A percentile compares a stretch with the other conserved stretches of the same genome.
Conservation (phyloP, 2,113 vertebrate genomes). For the Myotis yumanensis region DNA sequence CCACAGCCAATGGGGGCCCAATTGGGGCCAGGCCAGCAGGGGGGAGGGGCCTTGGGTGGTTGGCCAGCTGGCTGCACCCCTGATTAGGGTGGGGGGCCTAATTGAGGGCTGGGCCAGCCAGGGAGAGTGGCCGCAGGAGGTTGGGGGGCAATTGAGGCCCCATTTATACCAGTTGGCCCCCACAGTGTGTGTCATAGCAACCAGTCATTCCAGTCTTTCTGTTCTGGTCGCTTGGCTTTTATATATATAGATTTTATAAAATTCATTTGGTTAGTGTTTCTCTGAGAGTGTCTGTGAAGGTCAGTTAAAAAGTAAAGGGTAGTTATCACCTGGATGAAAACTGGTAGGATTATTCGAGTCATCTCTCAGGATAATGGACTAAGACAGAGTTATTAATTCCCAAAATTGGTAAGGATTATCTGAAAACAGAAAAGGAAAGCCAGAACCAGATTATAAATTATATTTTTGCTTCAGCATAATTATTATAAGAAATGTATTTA, state of each 20-base stretch:
- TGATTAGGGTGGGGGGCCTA: too few species aligned
- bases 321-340: not conserved
- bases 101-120: too few species aligned
- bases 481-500: not conserved
- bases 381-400: not conserved
- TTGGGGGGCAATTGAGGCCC: too few species aligned
- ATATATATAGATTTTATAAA: not conserved
- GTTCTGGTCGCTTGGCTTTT: too few species aligned
- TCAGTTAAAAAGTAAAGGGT: not conserved
- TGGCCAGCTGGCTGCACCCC: rapidly evolving
- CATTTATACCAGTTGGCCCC: too few species aligned
- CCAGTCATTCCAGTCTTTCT: too few species aligned
- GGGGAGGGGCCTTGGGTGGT: too few species aligned
- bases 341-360: not conserved
- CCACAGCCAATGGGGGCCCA: too few species aligned
- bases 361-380: not conserved
- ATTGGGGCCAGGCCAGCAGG: too few species aligned
- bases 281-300: not conserved
- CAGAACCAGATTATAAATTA: not conserved
- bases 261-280: not conserved
- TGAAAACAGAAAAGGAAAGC: not conserved
- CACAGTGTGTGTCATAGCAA: too few species aligned
- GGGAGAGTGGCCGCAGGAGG: too few species aligned
- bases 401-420: not conserved
- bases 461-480: not conserved